Conservation (phyloP, 1,140 invertebrate species). For the Bradysia coprophila region DNA sequence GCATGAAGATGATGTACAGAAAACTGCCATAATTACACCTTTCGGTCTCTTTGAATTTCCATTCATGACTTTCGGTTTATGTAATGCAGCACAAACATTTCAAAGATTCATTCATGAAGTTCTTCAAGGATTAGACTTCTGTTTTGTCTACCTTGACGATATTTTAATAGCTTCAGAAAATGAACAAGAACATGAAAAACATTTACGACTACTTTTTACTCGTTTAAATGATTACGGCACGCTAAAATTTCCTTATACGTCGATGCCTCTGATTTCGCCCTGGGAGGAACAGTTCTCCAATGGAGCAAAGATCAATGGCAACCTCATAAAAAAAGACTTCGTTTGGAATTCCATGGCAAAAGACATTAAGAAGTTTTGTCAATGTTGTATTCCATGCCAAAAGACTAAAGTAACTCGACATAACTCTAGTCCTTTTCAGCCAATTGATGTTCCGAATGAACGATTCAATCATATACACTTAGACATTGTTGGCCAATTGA, state of each 20-base stretch:
- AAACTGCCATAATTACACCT: slow-evolving; percentile 22
- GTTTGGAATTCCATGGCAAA: slow-evolving; percentile 14
- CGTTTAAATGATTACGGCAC: too few relatives aligned
- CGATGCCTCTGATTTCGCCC: slow-evolving; percentile 7
- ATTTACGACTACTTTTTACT: too few relatives aligned
- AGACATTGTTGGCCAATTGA: slow-evolving; percentile 14
- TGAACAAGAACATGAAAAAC: slow-evolving; percentile 12
- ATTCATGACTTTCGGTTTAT: slow-evolving; percentile 25
- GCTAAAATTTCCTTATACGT: slow-evolving; percentile 1
- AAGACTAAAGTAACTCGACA: slow-evolving; percentile 10
- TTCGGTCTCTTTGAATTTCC: slow-evolving; percentile 22
- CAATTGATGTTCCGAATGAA: neutral
- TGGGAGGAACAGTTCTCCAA: slow-evolving; percentile 10
- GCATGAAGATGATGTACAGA: slow-evolving; percentile 12
- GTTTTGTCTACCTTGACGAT: slow-evolving; percentile 29
- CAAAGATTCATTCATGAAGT: slow-evolving; percentile 28
- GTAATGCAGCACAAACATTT: slow-evolving; percentile 27
- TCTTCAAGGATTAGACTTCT: slow-evolving; percentile 17
- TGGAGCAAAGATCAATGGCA: slow-evolving; percentile 5
- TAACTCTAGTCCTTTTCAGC: neutral
- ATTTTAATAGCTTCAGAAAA: slow-evolving; percentile 22
- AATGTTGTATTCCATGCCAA: slow-evolving; percentile 13
- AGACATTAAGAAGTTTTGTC: slow-evolving; percentile 4
- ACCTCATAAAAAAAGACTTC: slow-evolving; percentile 9
- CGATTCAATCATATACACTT: slow-evolving; percentile 14